Evolutionary conservation across 1,140 invertebrate genomes (phyloP), one percentile per base, ranked within the genome.

Genomic region (Rhopalosiphum maidis): DNA sequence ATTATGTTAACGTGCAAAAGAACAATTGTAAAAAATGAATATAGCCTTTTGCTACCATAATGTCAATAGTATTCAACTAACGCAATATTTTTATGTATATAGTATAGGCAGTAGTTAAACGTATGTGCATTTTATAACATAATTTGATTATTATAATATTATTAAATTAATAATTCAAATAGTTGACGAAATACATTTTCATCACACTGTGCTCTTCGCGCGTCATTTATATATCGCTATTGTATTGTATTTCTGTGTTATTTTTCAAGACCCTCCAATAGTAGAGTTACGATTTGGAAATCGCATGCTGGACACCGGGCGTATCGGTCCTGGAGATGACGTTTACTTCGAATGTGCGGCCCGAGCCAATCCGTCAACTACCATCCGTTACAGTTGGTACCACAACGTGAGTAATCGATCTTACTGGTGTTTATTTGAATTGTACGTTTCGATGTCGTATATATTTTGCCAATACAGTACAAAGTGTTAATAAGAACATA

Each of bases 311-410:
- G 89, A 90, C 55, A 90, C 89, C 11, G 89, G 89, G 8, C 1
- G 55, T 21, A 90, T 90, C 18, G 89, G 89, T n/a, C 89, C 89
- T 90, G 97, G 97, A 15, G 97, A 98, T 95, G 94, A 95, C 86
- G 94, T 95, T 22, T 95, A 95, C 91, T 95, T 95, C 93, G 95
- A 96, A 91, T 96, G 97, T 95, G 96, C 96, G 91, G 97, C 98
- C 85, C 96, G 96, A 94, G 97, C 97, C 25, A 98, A 98, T 96
- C 98, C 98, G 0, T 90, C 89, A 90, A 97, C 97, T 94, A 96
- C 96, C 25, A 97, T 97, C 95, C 97, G 97, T 94, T 96, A 98
- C 90, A 96, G 97, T 91, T 98, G 97, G 97, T 98, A 97, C 95
- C 97, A 98, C 95, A 97, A 97, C 94, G 98, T 98, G 96, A 97